Evolutionary conservation across 2,888 invertebrate species (phyloP).

Genomic region (Mayetiola destructor): DNA sequence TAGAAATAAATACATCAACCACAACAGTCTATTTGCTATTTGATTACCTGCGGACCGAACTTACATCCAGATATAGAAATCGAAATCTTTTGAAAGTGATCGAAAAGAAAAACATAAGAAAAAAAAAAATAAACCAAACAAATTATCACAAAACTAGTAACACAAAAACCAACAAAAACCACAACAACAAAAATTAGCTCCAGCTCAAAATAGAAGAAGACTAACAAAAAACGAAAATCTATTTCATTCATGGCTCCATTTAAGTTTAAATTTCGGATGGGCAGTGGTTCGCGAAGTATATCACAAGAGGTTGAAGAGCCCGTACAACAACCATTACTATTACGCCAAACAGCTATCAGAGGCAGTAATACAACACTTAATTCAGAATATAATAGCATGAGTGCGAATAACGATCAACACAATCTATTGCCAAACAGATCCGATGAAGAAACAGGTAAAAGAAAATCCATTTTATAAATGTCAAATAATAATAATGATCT

Average conservation of each 20-base stretch:
- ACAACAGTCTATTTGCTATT: neutral
- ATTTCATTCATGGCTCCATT: slow-evolving; percentile 32
- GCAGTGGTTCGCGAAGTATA: slow-evolving; percentile 32
- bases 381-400: slow-evolving; percentile 23
- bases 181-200: slow-evolving; percentile 1
- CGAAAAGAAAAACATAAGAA: neutral
- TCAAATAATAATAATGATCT: no score
- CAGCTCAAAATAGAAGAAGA: slow-evolving; percentile 18
- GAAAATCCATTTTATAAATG: neutral
- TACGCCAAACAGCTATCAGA: slow-evolving; percentile 22
- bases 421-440: slow-evolving; percentile 17
- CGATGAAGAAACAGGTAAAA: slow-evolving; percentile 8
- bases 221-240: slow-evolving; percentile 2
- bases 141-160: neutral
- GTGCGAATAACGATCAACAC: slow-evolving; percentile 19
- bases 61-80: neutral
- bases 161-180: neutral
- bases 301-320: slow-evolving; percentile 30
- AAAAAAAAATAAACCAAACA: neutral
- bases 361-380: slow-evolving; percentile 34
- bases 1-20: neutral
- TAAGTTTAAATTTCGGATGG: slow-evolving; percentile 36
- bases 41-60: neutral
- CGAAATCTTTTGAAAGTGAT: neutral
- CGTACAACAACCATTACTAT: slow-evolving; percentile 32